Base-by-base conservation (phyloP, 2,888 invertebrate genomes). In the Rutpela maculata region DNA sequence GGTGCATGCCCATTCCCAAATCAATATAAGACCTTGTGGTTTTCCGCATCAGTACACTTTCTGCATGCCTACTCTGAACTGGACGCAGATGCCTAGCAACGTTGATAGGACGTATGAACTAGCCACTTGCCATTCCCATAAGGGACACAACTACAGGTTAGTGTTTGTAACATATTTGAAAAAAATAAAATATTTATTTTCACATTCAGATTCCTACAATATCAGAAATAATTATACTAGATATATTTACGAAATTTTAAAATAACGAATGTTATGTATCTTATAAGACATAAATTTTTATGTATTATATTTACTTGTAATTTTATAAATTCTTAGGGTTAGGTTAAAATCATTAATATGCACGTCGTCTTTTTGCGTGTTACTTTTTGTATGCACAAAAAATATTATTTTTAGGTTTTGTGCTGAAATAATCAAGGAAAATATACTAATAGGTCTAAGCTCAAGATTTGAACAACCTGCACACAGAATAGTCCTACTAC, bases 401-500 rank as follows among this genome's bases (percentile, higher is more conserved):
- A n/a, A n/a, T n/a, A n/a, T n/a, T n/a, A n/a, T 18, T 67, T 82
- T 50, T 76, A 85, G 97, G 86, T 95, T 97, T 90, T 96, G 95
- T 89, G 94, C 95, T 68, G 94, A 94, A 75, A 92, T 97, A 66
- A 92, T 93, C 75, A 93, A 96, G 77, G 96, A 97, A 87, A 94
- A 94, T 81, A 98, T 95, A 81, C 85, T 75, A 78, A 86, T 78
- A 72, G 87, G 80, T 77, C 83, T 85, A 81, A 84, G 66, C 88
- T 92, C 68, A 26, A 81, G 82, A 62, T 79, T 80, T 22, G 84
- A 85, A 43, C 93, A 97, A 79, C 97, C 98, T 6, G 98, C 96
- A 0, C 99, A 99, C 89, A 94, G 95, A 17, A 94, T 99, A 78
- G 93, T 94, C 2, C 91, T 99, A 63, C 91, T 96, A 82, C 96